Base-by-base conservation (phyloP, 1,140 invertebrate genomes). In the Ephestia elutella region DNA sequence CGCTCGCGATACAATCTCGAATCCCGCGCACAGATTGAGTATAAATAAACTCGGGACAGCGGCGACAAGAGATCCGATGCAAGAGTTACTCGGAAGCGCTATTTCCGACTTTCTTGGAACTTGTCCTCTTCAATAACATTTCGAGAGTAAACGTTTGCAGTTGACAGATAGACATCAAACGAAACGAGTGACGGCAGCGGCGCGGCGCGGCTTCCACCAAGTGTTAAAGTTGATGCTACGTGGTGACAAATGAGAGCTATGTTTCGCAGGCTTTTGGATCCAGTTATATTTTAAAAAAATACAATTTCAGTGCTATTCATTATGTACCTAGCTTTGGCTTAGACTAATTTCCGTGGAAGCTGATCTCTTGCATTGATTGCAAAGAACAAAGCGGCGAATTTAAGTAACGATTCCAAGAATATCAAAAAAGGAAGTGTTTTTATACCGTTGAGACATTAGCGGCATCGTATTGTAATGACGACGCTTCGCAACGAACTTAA, bases 91-190 rank as follows among this genome's bases (percentile, higher is more conserved):
- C 75, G 77, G 81, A 86, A 86, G 73, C 71, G 77, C 80, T 86
- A 86, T 84, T 82, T 84, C 80, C 80, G 83, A 80, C 71, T 77
- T 86, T 82, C 81, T 75, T 59, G 57, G 83, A 86, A 84, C 65
- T 66, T 72, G 70, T 73, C 69, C 68, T 80, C 70, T 71, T 71
- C 71, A 67, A 65, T 70, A 61, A 63, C 57, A 62, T 65, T 62
- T 60, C 54, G 59, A 62, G 66, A 68, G 66, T 68, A 54, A 48
- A 57, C 38, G 28, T 57, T 28, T 49, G 35, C 49, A 21, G 60
- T 25, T 62, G 51, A 62, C 60, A 56, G 48, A 60, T 30, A 54
- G 54, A 48, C 44, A 44, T 59, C 49, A 44, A 44, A 53, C 48
- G 21, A 32, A 32, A 11, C 11, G 30, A 32, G 30, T 44, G 13